Evolutionary conservation across 2,797 vertebrate species (phyloP), one percentile per base, ranked within the genome.

Genomic region (Lagorchestes hirsutus): DNA sequence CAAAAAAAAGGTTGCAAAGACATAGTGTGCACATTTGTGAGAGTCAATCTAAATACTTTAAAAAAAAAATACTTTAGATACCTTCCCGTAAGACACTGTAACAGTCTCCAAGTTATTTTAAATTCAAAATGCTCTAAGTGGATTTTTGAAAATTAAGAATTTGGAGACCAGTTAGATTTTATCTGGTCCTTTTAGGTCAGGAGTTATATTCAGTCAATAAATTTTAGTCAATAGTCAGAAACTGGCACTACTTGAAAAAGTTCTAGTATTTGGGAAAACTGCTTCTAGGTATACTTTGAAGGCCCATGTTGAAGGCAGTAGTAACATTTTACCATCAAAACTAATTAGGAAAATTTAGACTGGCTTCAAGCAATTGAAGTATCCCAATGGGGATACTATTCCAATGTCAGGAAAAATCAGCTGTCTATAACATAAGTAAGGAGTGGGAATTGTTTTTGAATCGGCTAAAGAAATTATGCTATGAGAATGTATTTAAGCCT

Each of bases 11-110:
- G 98, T 98, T 97, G 96, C 97, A 90, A 94, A 98, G 97, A 95
- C 98, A 98, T 95, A 98, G 97, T 97, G 98, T 97, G 97, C 97
- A 98, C 98, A 98, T 90, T 96, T n/a, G 95, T 98, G 98, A 98
- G 98, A 99, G 97, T 95, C 94, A 96, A 98, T 97, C 97, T 96
- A 96, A 94, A 96, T 94, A 97, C 92, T 96, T 97, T 52, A 52
- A 52, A 93, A 92, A 94, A 74, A 94, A 94, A 74, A 94, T 93
- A 92, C 94, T 95, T 52, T 98, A 97, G 96, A 97, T 97, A 97
- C 92, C 96, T 96, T 96, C 97, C 97, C 95, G 74, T 97, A 93
- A 94, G 97, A 97, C 92, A 97, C 24, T 90, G 55, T 96, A 94
- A 98, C 34, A 92, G 62, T 95, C 91, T 59, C 92, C 95, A 55